These are phyloP conservation scores for Cabera pusaria DNA, from an alignment of 2,888 invertebrate species.

Conservation along the genomic window DNA sequence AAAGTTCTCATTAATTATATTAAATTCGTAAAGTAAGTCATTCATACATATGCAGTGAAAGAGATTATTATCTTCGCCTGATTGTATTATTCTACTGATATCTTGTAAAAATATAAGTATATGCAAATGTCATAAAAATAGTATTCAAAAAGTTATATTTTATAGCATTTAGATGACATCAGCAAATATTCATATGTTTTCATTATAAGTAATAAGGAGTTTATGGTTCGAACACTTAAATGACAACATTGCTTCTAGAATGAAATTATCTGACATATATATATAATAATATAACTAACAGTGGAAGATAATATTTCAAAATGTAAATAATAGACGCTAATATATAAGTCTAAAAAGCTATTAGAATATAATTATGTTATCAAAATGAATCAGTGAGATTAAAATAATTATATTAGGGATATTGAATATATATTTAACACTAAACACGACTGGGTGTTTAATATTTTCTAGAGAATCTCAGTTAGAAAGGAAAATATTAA, in stretches of 20 bases:
- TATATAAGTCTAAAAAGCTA: constrained; percentile 65
- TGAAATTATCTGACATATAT: constrained; percentile 35
- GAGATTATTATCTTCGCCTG: no score
- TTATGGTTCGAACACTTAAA: constrained; percentile 29
- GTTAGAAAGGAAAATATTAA: constrained; percentile 51
- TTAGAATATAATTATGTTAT: constrained; percentile 69
- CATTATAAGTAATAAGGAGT: constrained; percentile 15
- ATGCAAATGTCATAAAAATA: no score
- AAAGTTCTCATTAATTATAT: constrained; percentile 49
- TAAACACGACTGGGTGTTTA: constrained; percentile 56
- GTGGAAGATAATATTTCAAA: constrained; percentile 51
- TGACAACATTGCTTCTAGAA: constrained; percentile 48
- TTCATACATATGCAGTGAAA: no score
- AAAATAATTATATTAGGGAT: constrained; percentile 66
- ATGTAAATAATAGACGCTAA: constrained; percentile 69
- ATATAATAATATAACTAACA: constrained; percentile 31
- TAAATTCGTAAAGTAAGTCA: no score
- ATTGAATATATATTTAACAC: constrained; percentile 33
- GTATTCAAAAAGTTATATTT: no score
- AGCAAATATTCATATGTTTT: no score
- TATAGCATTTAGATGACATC: no score
- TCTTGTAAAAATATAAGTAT: no score
- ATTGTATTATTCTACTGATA: no score
- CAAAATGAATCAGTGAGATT: constrained; percentile 80
- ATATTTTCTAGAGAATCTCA: constrained; percentile 69